Evolutionary conservation across 2,113 vertebrate species (phyloP), one percentile per base, ranked within the genome.

Genomic region (Hemibagrus wyckioides): DNA sequence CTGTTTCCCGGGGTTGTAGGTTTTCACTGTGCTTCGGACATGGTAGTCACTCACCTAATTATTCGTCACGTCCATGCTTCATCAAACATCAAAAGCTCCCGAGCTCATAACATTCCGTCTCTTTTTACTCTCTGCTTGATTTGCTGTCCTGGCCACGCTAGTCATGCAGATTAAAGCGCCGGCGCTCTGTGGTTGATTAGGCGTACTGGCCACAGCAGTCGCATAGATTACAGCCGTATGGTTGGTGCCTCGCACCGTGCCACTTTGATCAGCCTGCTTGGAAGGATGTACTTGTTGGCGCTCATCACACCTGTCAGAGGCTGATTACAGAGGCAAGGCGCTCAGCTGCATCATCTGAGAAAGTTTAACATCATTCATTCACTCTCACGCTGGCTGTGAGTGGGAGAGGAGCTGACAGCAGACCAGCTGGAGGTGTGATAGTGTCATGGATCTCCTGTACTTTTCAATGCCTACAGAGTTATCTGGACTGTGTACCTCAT

Each of bases 111-210:
- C 57, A 67, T 80, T 90, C 61, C 59, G 61, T 85, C 39, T 77
- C 80, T 88, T 73, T 86, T 88, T 39, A 86, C 80, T 88, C 82
- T 82, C 77, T 50, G 71, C 85, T 88, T 87, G 89, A 90, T 90
- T 89, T 85, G 61, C 87, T 44, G 83, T 85, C 87, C 87, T 87
- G 87, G 79, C 87, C 87, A 69, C 33, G 85, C 87, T 83, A 89
- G 85, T 88, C 87, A 87, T 79, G 87, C 89, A 87, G 87, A 90
- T 89, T 88, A 89, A 88, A 87, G 89, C 52, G 73, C 82, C 61
- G 39, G 39, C 56, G 77, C 76, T 90, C 89, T 90, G 87, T 87
- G 89, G 85, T 90, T 88, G 89, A 90, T 88, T 90, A 87, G 59
- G 82, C 77, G 86, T 82, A 86, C 87, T 87, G 86, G 87, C 89